Conservation (phyloP, 2,888 invertebrate species). For the Polyommatus iphigenia region DNA sequence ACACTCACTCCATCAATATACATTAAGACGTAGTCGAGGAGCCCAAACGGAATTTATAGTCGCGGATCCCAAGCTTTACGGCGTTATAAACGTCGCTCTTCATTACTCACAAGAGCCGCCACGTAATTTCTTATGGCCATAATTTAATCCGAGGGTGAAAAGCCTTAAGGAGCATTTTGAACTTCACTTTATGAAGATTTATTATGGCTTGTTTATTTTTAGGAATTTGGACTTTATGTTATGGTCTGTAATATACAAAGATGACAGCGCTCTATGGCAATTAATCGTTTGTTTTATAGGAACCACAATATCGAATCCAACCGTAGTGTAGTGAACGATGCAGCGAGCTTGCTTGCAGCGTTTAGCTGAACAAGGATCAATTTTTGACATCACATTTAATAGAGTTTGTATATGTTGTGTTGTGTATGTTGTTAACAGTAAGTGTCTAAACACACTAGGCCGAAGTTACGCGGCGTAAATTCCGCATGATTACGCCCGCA, state of each 20-base stretch:
- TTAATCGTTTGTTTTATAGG: background rate
- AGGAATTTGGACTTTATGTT: background rate
- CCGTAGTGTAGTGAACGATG: no score
- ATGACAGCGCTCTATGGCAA: no score
- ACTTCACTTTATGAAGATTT: background rate
- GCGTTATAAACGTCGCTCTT: constrained; percentile 58
- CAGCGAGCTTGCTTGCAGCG: no score
- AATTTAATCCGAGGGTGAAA: constrained; percentile 5
- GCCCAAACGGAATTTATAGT: constrained; percentile 16
- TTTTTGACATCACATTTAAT: no score
- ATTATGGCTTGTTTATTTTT: background rate
- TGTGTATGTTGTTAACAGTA: no score
- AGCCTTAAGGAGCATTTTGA: background rate
- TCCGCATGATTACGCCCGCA: no score
- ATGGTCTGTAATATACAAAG: no score
- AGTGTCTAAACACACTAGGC: no score
- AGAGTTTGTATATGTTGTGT: no score
- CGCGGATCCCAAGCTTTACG: constrained; percentile 45
- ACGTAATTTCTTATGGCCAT: constrained; percentile 35
- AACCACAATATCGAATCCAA: background rate
- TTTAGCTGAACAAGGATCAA: no score
- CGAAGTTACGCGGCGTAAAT: no score
- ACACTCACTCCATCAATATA: no score
- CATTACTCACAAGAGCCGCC: constrained; percentile 45
- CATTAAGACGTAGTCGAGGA: background rate